phyloP scores from a whole-genome alignment of 2,113 vertebrate genomes.

The Phalacrocorax aristotelis region DNA sequence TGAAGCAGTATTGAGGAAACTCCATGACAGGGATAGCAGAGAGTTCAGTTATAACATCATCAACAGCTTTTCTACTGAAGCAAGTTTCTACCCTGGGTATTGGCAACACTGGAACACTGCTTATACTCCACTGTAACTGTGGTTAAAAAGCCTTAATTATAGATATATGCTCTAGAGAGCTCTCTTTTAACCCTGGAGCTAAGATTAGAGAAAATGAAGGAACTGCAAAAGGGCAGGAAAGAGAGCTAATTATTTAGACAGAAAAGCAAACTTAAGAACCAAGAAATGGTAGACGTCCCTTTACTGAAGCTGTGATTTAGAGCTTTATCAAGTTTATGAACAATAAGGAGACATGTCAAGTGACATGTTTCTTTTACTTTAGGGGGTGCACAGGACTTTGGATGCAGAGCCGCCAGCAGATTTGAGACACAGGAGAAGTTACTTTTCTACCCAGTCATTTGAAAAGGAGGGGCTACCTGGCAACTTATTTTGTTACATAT shows the following conservation, averaged over 20 bases:
- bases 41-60: neutral
- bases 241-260: slow-evolving; percentile 22
- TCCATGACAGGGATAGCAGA: neutral
- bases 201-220: slow-evolving; percentile 43
- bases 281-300: neutral
- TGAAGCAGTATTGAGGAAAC: neutral
- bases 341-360: neutral
- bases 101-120: neutral
- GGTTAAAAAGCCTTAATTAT: slow-evolving; percentile 55
- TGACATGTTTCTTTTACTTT: neutral
- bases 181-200: slow-evolving; percentile 29
- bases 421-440: neutral
- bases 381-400: neutral
- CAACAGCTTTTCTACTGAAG: neutral
- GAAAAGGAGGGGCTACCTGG: neutral
- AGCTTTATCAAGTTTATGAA: slow-evolving; percentile 1
- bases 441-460: neutral
- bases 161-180: slow-evolving; percentile 16
- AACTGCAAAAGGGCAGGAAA: slow-evolving; percentile 16
- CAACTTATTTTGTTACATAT: neutral
- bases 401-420: neutral
- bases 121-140: neutral
- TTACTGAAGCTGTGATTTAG: neutral
- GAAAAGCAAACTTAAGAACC: slow-evolving; percentile 10
- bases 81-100: neutral